Percentiles rank a stretch among this genome's conserved stretches.
Conservation (phyloP, 1,140 invertebrate species). For the Diploscapter pachys region DNA sequence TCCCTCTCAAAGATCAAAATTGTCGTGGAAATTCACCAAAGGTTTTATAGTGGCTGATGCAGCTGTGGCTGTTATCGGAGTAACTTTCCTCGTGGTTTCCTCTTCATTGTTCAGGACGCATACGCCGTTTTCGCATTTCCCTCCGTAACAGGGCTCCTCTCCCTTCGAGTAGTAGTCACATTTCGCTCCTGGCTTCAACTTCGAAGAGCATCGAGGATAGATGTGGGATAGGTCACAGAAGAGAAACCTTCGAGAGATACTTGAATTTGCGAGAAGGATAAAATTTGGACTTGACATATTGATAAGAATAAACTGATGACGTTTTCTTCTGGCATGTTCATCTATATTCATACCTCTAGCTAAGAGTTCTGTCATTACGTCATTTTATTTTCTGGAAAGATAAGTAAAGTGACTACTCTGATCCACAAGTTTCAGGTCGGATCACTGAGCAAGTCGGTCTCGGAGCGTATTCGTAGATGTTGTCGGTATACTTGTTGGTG, state of each 20-base stretch:
- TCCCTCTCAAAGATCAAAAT: slow-evolving; percentile 11
- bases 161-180: slow-evolving; percentile 26
- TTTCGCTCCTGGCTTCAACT: slow-evolving; percentile 37
- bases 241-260: slow-evolving; percentile 25
- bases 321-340: too few relatives aligned
- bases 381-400: slow-evolving; percentile 1
- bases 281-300: too few relatives aligned
- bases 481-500: slow-evolving; percentile 53
- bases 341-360: too few relatives aligned
- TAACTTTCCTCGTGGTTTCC: too few relatives aligned
- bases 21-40: slow-evolving; percentile 19
- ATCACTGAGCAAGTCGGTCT: slow-evolving; percentile 43
- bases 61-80: too few relatives aligned
- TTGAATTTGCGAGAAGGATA: too few relatives aligned
- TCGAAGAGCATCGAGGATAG: slow-evolving; percentile 44
- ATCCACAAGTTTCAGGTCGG: slow-evolving; percentile 45
- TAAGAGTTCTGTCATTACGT: too few relatives aligned
- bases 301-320: background rate
- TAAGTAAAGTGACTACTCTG: background rate
- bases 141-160: slow-evolving; percentile 35
- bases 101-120: slow-evolving; percentile 14
- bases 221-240: slow-evolving; percentile 53
- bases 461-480: slow-evolving; percentile 55
- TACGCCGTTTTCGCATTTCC: slow-evolving; percentile 28
- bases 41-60: background rate